Conservation (phyloP, 2,113 vertebrate genomes). For the Eira barbara region DNA sequence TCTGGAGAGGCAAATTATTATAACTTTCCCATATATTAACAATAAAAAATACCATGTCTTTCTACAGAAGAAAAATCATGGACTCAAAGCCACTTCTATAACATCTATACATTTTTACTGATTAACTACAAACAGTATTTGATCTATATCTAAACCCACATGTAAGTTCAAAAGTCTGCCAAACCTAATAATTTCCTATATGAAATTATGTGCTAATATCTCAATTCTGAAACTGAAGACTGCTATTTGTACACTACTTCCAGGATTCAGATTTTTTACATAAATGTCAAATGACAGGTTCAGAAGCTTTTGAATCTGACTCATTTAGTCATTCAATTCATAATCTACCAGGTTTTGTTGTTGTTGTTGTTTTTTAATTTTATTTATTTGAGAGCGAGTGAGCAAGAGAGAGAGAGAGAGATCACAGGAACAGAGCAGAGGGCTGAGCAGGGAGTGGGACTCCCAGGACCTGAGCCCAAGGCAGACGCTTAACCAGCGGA, state of each 20-base stretch:
- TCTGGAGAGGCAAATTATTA: background rate
- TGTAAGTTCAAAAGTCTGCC: background rate
- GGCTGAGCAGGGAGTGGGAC: background rate
- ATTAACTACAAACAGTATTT: background rate
- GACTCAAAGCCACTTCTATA: conserved; percentile 5
- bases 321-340: conserved; percentile 9
- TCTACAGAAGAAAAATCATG: background rate
- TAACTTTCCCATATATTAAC: background rate
- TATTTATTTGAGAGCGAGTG: background rate
- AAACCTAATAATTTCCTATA: background rate
- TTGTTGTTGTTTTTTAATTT: background rate
- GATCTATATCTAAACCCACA: background rate
- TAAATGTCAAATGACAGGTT: background rate
- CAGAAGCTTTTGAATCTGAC: background rate
- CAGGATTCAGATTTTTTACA: background rate
- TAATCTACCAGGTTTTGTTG: background rate
- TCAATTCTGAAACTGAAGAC: conserved; percentile 27
- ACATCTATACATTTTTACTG: background rate
- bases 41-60: background rate
- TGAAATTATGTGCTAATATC: background rate
- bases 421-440: background rate
- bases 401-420: background rate
- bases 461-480: background rate
- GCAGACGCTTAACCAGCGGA: background rate
- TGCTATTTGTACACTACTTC: background rate